Percentiles rank a stretch among this genome's conserved stretches.
Conservation (phyloP, 2,113 vertebrate genomes). For the Neodontobutis hainanensis region DNA sequence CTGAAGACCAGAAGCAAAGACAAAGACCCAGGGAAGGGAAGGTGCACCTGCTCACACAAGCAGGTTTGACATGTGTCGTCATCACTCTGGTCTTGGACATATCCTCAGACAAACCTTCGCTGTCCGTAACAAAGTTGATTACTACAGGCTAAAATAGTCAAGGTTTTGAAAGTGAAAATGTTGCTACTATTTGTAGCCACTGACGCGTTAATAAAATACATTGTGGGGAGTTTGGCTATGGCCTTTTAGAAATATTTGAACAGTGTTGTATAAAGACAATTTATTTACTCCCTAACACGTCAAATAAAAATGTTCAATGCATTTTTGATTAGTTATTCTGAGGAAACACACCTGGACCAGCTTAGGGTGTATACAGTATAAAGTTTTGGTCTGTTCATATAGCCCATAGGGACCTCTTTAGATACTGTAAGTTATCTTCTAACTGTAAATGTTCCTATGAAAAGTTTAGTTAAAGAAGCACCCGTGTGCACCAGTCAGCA, state of each 20-base stretch:
- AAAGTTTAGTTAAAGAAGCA: slow-evolving; percentile 18
- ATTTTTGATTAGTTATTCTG: neutral
- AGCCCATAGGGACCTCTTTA: neutral
- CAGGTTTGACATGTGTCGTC: neutral
- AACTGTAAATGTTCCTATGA: slow-evolving; percentile 10
- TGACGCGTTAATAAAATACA: no score
- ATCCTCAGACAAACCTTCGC: neutral
- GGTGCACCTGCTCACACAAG: slow-evolving; percentile 6
- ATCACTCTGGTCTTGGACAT: neutral
- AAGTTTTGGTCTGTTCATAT: slow-evolving; percentile 20
- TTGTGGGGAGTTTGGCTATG: no score
- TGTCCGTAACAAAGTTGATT: neutral
- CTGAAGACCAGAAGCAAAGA: slow-evolving; percentile 15
- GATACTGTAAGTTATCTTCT: slow-evolving; percentile 12
- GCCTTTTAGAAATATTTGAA: no score
- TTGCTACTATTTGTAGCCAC: no score
- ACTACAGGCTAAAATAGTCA: no score
- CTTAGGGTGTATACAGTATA: neutral
- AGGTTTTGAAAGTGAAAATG: no score
- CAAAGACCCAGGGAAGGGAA: slow-evolving; percentile 4
- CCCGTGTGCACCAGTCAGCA: slow-evolving; percentile 17
- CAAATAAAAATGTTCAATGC: no score
- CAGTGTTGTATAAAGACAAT: no score
- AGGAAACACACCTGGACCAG: neutral
- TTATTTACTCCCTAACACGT: no score